A percentile compares a stretch with the other conserved stretches of the same genome.
Conservation (phyloP, 2,888 invertebrate genomes). For the Erebia aethiops region DNA sequence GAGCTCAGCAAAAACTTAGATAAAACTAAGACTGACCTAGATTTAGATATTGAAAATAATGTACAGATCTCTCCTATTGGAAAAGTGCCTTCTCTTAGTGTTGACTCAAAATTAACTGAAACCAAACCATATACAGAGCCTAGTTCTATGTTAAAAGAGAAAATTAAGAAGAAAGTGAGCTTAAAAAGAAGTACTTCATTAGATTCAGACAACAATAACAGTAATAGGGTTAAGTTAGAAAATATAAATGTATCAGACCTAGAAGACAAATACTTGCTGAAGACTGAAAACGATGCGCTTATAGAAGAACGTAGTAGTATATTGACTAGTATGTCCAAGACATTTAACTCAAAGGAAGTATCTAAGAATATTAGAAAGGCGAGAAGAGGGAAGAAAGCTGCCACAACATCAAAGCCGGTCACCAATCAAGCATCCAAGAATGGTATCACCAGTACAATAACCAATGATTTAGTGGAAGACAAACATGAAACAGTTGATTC, state of each 20-base stretch:
- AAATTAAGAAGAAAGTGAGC: slow-evolving; percentile 74
- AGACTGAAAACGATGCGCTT: slow-evolving; percentile 84
- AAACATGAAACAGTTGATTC: slow-evolving; percentile 73
- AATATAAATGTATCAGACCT: slow-evolving; percentile 78
- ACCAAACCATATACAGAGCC: slow-evolving; percentile 64
- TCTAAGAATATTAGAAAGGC: slow-evolving; percentile 78
- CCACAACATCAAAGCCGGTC: slow-evolving; percentile 54
- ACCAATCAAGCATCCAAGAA: slow-evolving; percentile 46
- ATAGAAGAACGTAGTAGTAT: slow-evolving; percentile 78
- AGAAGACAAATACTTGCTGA: slow-evolving; percentile 83
- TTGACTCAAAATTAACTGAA: slow-evolving; percentile 72
- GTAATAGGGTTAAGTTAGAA: slow-evolving; percentile 77
- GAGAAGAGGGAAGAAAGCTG: slow-evolving; percentile 72
- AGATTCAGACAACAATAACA: slow-evolving; percentile 82
- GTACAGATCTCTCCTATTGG: slow-evolving; percentile 80
- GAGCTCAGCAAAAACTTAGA: slow-evolving; percentile 80
- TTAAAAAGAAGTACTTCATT: slow-evolving; percentile 81
- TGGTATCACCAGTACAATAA: slow-evolving; percentile 51
- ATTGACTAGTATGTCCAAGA: slow-evolving; percentile 80
- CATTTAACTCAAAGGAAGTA: slow-evolving; percentile 78
- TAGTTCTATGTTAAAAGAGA: slow-evolving; percentile 66
- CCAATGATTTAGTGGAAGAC: slow-evolving; percentile 59
- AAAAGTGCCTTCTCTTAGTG: slow-evolving; percentile 79
- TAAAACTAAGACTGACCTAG: slow-evolving; percentile 82
- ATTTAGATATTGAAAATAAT: slow-evolving; percentile 82